Evolutionary conservation across 2,888 invertebrate genomes (phyloP), one percentile per base, ranked within the genome.

Genomic region (Metalampra italica): DNA sequence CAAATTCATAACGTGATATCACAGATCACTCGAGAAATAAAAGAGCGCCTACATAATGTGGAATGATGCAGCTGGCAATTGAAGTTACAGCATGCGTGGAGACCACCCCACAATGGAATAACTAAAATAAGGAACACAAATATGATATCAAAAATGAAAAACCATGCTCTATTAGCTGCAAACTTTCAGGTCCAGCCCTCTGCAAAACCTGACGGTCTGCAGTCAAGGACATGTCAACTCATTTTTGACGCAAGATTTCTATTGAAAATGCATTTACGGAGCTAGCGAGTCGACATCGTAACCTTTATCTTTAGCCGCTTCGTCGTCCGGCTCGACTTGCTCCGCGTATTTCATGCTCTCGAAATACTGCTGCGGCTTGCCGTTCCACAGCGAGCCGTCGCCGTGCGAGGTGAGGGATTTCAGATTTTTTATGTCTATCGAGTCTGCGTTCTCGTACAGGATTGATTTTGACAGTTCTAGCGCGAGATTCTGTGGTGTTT

Each of bases 301-400:
- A 13, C 75, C 75, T 29, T 57, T 56, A 4, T 43, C 75, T 29
- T 57, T 56, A 4, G 44, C 43, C 30, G 57, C 45, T 14, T 60
- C 60, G 8, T 46, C 54, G 45, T 56, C 56, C 1, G 29, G 46
- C 12, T 52, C 57, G 7, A 52, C 57, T 12, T 54, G 57, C 13
- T 66, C 70, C 42, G 90, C 91, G 71, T 92, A 92, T 51, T 80
- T 71, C 76, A 94, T 93, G 75, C 93, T 94, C 75, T 94, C 94
- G 71, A 93, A 94, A 74, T 92, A 94, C 50, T 81, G 85, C 68
- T 75, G 90, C 62, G 81, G 86, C 66, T 71, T 84, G 62, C 71
- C 89, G 73, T 78, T 88, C 93, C 90, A 93, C 65, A 90, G 85
- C 66, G 81, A 91, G 66, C 83, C 92, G 82, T 90, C 60, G n/a